phyloP scores from a whole-genome alignment of 2,888 invertebrate genomes.

The Hybos culiciformis region DNA sequence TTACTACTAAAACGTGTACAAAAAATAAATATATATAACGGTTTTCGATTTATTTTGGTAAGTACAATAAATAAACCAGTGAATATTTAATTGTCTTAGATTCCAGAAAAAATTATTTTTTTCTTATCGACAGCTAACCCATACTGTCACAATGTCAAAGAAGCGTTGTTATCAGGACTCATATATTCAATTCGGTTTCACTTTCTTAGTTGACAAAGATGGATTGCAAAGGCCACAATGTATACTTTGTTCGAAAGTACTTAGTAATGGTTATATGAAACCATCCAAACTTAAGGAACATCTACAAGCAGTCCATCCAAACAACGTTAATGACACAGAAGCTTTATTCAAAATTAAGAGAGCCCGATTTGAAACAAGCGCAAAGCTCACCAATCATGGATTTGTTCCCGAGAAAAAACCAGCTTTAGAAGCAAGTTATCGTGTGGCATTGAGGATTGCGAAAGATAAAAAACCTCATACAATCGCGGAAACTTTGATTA shows the following conservation, averaged over 20 bases:
- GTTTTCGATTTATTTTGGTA: background rate
- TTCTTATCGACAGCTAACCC: background rate
- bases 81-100: background rate
- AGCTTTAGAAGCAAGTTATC: background rate
- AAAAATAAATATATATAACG: too few relatives aligned
- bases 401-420: background rate
- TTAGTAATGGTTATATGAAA: background rate
- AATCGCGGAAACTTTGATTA: background rate
- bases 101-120: background rate
- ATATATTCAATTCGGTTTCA: background rate
- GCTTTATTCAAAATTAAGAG: background rate
- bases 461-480: background rate
- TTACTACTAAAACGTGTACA: too few relatives aligned
- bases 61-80: background rate
- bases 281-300: background rate
- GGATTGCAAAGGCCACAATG: background rate
- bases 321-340: background rate
- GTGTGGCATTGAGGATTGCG: background rate
- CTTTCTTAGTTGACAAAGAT: background rate
- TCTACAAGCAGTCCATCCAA: background rate
- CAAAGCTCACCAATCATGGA: background rate
- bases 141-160: background rate
- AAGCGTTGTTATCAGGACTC: background rate
- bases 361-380: background rate
- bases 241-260: background rate